phyloP scores from a whole-genome alignment of 2,113 vertebrate species.

The Sigmodon hispidus region DNA sequence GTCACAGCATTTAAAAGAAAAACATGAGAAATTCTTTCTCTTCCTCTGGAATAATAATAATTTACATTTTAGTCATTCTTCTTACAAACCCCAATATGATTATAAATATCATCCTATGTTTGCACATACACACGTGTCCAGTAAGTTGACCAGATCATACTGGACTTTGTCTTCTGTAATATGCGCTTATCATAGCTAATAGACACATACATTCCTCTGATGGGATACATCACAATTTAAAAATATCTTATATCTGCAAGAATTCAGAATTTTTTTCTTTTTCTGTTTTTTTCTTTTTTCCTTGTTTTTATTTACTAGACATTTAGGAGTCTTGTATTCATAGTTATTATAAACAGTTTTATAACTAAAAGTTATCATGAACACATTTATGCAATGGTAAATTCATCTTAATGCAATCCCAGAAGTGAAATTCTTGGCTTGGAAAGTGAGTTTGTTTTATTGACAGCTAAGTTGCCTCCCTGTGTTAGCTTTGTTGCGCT shows the following conservation, averaged over 20 bases:
- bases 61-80: neutral
- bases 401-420: neutral
- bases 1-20: neutral
- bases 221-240: neutral
- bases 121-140: rapidly evolving
- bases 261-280: neutral
- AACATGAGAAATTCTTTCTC: neutral
- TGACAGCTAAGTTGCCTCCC: neutral
- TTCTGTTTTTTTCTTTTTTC: neutral
- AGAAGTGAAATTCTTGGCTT: neutral
- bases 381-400: neutral
- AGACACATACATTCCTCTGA: neutral
- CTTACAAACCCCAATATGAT: neutral
- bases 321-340: neutral
- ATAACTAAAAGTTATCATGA: neutral
- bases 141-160: neutral
- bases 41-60: neutral
- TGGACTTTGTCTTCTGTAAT: neutral
- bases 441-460: neutral
- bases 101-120: neutral
- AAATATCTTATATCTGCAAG: neutral
- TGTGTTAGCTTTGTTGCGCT: neutral
- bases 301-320: neutral
- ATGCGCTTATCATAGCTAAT: constrained; percentile 1
- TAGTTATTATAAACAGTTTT: neutral